A percentile compares a stretch with the other conserved stretches of the same genome.
Conservation (phyloP, 2,113 vertebrate species). For the Dipodomys ordii region DNA sequence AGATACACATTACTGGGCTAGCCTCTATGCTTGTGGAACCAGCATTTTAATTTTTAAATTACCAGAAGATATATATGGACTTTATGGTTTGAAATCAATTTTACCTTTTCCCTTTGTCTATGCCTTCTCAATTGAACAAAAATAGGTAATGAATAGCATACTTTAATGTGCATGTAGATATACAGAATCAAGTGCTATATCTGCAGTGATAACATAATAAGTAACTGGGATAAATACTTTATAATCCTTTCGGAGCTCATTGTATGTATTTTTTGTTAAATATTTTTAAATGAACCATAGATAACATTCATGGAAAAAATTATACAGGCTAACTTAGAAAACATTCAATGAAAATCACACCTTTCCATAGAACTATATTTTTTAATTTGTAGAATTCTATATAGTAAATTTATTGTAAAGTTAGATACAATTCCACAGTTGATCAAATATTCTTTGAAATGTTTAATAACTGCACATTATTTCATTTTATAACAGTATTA, state of each 20-base stretch:
- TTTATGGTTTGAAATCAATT: background rate
- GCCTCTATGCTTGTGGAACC: background rate
- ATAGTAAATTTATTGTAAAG: background rate
- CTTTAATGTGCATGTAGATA: background rate
- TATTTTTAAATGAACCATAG: background rate
- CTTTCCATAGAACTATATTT: background rate
- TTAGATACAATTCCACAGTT: conserved; percentile 14
- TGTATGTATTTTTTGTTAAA: background rate
- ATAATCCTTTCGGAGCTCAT: background rate
- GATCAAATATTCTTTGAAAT: conserved; percentile 17
- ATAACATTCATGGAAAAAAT: background rate
- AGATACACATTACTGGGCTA: background rate
- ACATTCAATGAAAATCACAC: background rate
- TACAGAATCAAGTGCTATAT: background rate
- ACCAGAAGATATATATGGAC: background rate
- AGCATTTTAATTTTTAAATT: conserved; percentile 15
- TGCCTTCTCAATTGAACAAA: background rate
- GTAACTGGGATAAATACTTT: background rate
- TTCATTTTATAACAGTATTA: background rate
- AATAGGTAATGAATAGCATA: background rate
- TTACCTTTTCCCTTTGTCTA: background rate
- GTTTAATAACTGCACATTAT: background rate
- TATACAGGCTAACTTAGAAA: conserved; percentile 31
- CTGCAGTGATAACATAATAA: background rate
- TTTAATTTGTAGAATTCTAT: background rate